These are phyloP conservation scores for Lethocerus indicus DNA, from an alignment of 1,140 invertebrate genomes.

Conservation along the genomic window DNA sequence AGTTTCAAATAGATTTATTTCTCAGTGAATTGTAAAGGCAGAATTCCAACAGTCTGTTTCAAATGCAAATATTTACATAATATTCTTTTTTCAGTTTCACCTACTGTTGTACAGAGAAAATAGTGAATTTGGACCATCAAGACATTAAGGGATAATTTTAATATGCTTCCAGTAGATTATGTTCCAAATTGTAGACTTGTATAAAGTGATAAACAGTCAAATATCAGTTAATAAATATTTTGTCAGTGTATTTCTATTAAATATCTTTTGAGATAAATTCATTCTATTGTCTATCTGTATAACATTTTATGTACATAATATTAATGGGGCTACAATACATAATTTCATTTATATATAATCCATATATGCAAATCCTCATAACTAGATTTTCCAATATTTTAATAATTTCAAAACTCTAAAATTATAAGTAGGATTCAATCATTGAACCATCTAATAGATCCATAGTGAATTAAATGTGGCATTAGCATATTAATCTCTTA, in stretches of 20 bases:
- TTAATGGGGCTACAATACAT: slow-evolving; percentile 1
- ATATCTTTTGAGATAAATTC: slow-evolving; percentile 4
- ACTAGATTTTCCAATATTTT: no score
- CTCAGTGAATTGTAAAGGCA: background rate
- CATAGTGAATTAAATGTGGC: no score
- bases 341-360: slow-evolving; percentile 2
- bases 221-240: no score
- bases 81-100: background rate
- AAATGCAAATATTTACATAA: background rate
- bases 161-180: slow-evolving; percentile 5
- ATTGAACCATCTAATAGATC: no score
- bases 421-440: no score
- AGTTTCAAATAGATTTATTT: background rate
- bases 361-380: no score
- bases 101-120: background rate
- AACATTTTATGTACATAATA: background rate
- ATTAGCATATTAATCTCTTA: no score
- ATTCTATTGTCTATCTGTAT: background rate
- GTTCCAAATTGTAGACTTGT: no score
- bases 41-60: background rate
- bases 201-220: no score
- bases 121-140: slow-evolving; percentile 3
- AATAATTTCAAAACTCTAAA: no score
- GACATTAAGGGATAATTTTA: slow-evolving; percentile 1
- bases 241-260: slow-evolving; percentile 1